Base-by-base conservation (phyloP, 2,113 vertebrate species). In the Corythoichthys intestinalis region DNA sequence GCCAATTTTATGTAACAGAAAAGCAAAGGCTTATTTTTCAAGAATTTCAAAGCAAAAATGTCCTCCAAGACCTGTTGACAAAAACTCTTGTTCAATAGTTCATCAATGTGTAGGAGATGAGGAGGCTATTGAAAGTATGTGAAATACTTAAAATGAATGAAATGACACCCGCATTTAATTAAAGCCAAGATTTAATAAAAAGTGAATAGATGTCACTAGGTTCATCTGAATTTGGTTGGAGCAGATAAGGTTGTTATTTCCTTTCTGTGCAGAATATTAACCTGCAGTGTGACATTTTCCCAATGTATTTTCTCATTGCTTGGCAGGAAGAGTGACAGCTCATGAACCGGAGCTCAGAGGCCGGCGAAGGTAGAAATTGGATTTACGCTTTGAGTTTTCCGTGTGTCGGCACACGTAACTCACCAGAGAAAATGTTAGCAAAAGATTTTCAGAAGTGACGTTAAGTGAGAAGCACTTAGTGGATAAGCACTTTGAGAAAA, bases 301-400 rank as follows among this genome's bases (percentile, higher is more conserved):
- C 46, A 61, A 75, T 52, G 65, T 52, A 48, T 68, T 74, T 73
- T 53, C 10, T 61, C 3, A 34, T 53, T 11, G 67, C 14, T 70
- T 35, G 65, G 46, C 41, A 47, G 52, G 38, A 76, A 79, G 62
- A 65, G 53, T 65, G 60, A 76, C 68, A 76, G 64, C 79, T 70
- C 35, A 44, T 70, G 72, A 76, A 71, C 62, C 63, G 60, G 3
- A 70, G 75, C 66, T 74, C 73, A 78, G 63, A 70, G 60, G 47
- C 62, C 59, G 13, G 76, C n/a, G 60, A 58, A 65, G 70, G 13
- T 48, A 35, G 2, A 57, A 71, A 80, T 78, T 71, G 76, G 59
- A 69, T 53, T 57, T 12, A 60, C 61, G 74, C 72, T 82, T 48
- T 76, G 64, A 50, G 20, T 44, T 73, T 50, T 72, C 62, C 66